Conservation (phyloP, 2,888 invertebrate genomes). For the Drosophila picticornis region DNA sequence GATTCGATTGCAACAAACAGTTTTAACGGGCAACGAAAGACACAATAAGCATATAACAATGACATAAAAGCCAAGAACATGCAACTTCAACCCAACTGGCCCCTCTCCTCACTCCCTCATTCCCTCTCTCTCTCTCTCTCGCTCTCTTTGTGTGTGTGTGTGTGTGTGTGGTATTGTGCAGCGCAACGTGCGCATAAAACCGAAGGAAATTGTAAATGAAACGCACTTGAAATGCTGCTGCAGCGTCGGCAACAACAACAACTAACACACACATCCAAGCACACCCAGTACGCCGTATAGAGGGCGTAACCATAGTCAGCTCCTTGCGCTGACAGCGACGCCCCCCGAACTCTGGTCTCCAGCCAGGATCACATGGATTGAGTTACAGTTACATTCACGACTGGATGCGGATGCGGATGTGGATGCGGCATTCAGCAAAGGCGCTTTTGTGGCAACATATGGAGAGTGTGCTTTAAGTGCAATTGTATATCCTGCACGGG, state of each 20-base stretch:
- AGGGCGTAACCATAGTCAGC: constrained; percentile 56
- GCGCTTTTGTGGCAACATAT: constrained; percentile 68
- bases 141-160: background rate
- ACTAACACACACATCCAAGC: background rate
- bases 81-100: constrained; percentile 37
- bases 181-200: constrained; percentile 75
- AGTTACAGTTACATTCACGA: constrained; percentile 68
- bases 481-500: constrained; percentile 72
- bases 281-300: constrained; percentile 11
- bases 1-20: constrained; percentile 72
- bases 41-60: constrained; percentile 75
- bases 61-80: constrained; percentile 70
- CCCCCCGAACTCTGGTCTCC: background rate
- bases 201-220: constrained; percentile 79
- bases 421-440: constrained; percentile 50
- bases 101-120: constrained; percentile 2
- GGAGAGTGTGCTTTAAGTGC: constrained; percentile 76
- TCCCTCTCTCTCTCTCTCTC: background rate
- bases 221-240: constrained; percentile 77
- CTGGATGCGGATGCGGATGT: constrained; percentile 53
- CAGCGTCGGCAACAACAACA: constrained; percentile 23
- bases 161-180: constrained; percentile 46
- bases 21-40: constrained; percentile 64
- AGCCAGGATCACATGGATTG: constrained; percentile 57
- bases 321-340: constrained; percentile 26